Base-by-base conservation (phyloP, 1,140 invertebrate genomes). In the Coboldia fuscipes region DNA sequence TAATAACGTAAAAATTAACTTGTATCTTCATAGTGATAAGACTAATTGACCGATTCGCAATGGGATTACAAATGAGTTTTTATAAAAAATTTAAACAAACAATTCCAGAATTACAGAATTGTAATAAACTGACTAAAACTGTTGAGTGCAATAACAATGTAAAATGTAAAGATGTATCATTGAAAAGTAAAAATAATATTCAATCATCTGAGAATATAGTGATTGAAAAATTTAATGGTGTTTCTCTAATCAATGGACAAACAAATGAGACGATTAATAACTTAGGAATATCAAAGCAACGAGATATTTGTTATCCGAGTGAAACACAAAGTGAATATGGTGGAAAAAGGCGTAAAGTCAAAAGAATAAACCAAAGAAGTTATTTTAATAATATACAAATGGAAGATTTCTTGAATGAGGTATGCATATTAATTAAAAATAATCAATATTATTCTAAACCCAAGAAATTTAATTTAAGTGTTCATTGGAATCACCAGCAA, bases 351-450 rank as follows among this genome's bases (percentile, higher is more conserved):
- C 41, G 64, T 50, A 20, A 61, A 57, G 55, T 54, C 35, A 63
- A 54, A 37, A 64, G 47, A 42, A 62, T 54, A n/a, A 61, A 42
- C 31, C 55, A 40, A 52, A 56, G 33, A 51, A 60, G 36, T 78
- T 79, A 39, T 75, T 73, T 19, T 80, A 79, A 40, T 72, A 79
- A 37, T 79, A 79, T 17, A 58, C 65, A 30, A 75, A 81, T 50
- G 61, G 74, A 79, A 40, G 65, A 64, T 19, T 78, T 80, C 47
- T 55, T 81, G 6, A 67, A 67, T 2, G 74, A 75, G 61, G 72
- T 74, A 52, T 47, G 43, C 12, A 23, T 23, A 23, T 23, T 23
- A 7, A 23, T 8, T 24, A 24, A 24, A 8, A 8, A 7, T n/a
- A n/a, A 8, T n/a, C 7, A 24, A 24, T 7, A 8, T 7, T 7